Percentiles rank a stretch among this genome's conserved stretches.
Evolutionary conservation across 2,113 vertebrate species (phyloP).

Genomic region (Urocynchramus pylzowi): DNA sequence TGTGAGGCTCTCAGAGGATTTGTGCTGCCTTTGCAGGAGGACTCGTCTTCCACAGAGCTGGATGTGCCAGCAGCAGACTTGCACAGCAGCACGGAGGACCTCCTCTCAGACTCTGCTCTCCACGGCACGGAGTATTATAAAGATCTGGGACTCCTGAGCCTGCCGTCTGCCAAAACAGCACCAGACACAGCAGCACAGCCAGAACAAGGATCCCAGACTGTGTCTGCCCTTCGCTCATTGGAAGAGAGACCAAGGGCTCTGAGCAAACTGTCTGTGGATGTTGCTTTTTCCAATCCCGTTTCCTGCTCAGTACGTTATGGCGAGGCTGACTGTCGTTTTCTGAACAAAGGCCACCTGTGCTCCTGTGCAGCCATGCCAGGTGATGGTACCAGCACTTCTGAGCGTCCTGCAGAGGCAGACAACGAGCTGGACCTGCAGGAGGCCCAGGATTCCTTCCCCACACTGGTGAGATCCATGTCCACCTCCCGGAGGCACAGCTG

Average conservation of each 20-base stretch:
- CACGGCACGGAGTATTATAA: conserved; percentile 80
- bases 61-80: conserved; percentile 65
- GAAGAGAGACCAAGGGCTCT: background rate
- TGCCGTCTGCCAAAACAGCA: background rate
- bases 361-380: background rate
- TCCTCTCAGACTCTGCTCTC: conserved; percentile 75
- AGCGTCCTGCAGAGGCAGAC: background rate
- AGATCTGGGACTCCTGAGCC: conserved; percentile 73
- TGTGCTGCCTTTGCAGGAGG: conserved; percentile 69
- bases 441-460: conserved; percentile 71
- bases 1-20: background rate
- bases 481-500: conserved; percentile 85
- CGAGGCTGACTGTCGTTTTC: background rate
- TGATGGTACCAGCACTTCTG: background rate
- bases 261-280: background rate
- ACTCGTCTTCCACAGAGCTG: conserved; percentile 63
- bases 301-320: background rate
- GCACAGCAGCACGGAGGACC: conserved; percentile 79
- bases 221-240: background rate
- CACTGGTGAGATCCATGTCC: conserved; percentile 76
- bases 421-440: background rate
- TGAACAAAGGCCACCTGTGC: background rate
- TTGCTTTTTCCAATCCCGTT: background rate
- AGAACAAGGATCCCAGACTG: background rate
- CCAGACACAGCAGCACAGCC: background rate